A percentile compares a stretch with the other conserved stretches of the same genome.
Evolutionary conservation across 1,140 invertebrate species (phyloP).

Genomic region (Drosophila watanabei): DNA sequence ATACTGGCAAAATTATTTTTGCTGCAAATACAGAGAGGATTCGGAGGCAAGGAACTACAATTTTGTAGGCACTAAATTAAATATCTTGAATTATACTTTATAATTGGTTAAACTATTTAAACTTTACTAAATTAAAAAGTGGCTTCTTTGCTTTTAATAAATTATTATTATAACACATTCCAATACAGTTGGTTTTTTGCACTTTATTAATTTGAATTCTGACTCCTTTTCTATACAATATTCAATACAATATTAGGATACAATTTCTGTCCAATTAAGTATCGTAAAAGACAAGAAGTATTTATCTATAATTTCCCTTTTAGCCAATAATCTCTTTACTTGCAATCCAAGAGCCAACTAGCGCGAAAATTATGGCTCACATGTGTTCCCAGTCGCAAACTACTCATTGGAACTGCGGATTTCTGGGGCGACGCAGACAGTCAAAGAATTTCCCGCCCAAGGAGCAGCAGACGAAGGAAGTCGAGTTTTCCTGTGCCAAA

Average conservation of each 20-base stretch:
- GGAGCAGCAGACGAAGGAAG: conserved; percentile 35
- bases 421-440: conserved; percentile 36
- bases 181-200: not conserved
- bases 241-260: not conserved
- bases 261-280: not conserved
- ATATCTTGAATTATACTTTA: not conserved
- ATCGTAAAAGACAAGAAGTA: too few species aligned
- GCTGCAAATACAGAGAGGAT: conserved; percentile 8
- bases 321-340: conserved; percentile 30
- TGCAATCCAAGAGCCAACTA: conserved; percentile 49
- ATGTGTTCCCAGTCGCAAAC: conserved; percentile 68
- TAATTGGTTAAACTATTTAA: too few species aligned
- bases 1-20: conserved; percentile 69
- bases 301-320: not conserved
- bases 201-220: not conserved
- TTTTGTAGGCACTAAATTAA: not conserved
- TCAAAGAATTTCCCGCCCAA: conserved; percentile 11
- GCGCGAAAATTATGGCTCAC: conserved; percentile 70
- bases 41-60: not conserved
- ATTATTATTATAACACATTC: not conserved
- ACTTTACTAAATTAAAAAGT: too few species aligned
- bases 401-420: conserved; percentile 51
- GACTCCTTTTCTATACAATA: too few species aligned
- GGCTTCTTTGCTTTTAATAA: not conserved
- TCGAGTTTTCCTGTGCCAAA: conserved; percentile 36